Conservation (phyloP, 2,113 vertebrate species). For the Gadus chalcogrammus region DNA sequence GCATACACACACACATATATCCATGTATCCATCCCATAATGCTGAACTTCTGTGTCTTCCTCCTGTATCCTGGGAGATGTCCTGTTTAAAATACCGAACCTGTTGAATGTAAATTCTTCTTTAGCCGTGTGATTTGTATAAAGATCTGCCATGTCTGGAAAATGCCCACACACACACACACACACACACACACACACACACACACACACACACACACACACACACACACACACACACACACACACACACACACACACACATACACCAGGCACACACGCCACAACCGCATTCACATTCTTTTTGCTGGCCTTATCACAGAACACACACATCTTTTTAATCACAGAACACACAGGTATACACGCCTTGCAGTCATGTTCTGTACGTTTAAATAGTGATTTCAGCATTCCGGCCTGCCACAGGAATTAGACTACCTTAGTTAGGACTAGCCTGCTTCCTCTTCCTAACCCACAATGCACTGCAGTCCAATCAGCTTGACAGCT, state of each 20-base stretch:
- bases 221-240: conserved; percentile 1
- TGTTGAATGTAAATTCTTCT: no score
- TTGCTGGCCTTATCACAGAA: no score
- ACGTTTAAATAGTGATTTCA: not conserved
- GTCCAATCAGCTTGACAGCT: not conserved
- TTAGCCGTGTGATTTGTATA: no score
- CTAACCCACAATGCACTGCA: not conserved
- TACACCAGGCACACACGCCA: no score
- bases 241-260: conserved; percentile 10
- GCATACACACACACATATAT: not conserved
- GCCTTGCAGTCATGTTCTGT: not conserved
- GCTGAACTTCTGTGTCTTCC: no score
- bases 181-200: conserved; percentile 14
- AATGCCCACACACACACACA: not conserved
- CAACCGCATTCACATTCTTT: no score
- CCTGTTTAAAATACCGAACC: no score
- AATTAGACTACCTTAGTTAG: conserved; percentile 51
- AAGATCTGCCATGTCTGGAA: not conserved
- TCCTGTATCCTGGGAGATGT: no score
- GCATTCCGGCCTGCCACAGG: conserved; percentile 48
- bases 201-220: not conserved
- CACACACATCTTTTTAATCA: no score
- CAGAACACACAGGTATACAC: not conserved
- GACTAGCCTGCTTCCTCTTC: conserved; percentile 7
- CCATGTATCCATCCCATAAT: not conserved